Percentiles rank a stretch among this genome's conserved stretches.
phyloP scores from a whole-genome alignment of 2,113 vertebrate species.

The Pelecanoides urinatrix region DNA sequence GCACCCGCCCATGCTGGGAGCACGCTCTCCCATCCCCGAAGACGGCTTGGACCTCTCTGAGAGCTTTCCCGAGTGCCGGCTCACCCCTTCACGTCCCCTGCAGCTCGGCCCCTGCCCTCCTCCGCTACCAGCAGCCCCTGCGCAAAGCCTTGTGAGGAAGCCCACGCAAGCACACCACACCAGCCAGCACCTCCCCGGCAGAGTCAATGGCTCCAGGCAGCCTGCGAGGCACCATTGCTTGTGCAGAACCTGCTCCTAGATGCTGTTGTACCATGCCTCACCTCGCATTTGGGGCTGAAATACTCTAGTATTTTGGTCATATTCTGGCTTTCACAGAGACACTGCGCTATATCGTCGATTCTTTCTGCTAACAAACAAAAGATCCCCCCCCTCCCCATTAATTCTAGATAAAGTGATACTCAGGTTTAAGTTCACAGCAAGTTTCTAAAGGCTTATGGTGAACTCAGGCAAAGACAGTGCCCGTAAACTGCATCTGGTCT shows the following conservation, averaged over 20 bases:
- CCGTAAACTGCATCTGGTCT: neutral
- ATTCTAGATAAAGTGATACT: neutral
- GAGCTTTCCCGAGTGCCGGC: neutral
- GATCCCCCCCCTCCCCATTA: neutral
- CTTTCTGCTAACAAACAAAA: neutral
- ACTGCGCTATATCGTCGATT: neutral
- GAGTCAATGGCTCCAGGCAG: fast-evolving
- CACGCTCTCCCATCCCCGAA: fast-evolving
- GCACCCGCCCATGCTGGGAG: neutral
- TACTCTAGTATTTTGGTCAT: neutral
- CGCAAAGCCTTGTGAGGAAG: neutral
- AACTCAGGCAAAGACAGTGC: neutral
- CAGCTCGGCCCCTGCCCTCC: neutral
- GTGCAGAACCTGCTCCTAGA: neutral
- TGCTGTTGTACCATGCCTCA: fast-evolving
- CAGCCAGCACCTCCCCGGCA: neutral
- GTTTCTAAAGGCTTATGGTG: neutral
- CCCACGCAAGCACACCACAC: fast-evolving
- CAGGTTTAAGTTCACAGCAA: neutral
- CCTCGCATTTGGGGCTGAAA: no score
- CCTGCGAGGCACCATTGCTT: neutral
- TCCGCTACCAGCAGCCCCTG: neutral
- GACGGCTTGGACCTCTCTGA: neutral
- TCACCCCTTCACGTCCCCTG: neutral
- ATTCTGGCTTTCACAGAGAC: neutral